Base-by-base conservation (phyloP, 1,140 invertebrate species). In the Lasioglossum baleicum region DNA sequence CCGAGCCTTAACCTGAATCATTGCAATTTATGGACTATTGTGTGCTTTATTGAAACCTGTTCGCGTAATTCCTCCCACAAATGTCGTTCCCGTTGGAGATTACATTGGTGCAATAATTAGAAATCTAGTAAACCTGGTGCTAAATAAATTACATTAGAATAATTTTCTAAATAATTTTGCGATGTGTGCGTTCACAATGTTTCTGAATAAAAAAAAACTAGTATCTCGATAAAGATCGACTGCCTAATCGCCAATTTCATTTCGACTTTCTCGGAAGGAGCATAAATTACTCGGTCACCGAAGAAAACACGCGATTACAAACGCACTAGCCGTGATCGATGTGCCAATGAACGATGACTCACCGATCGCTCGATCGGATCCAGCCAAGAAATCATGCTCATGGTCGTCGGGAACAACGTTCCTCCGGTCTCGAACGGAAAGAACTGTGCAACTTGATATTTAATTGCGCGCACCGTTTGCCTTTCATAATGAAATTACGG, bases 271-370 rank as follows among this genome's bases (percentile, higher is more conserved):
- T 15, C 35, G 2, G 1, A 48, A 13, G 65, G 22, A 67, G 15
- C 11, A 48, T 26, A 20, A 8, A 58, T n/a, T 20, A 2, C 26
- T 26, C 26, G 26, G 26, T 26, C 26, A 26, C 31, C 22, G 7
- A 77, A n/a, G 31, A 71, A 22, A 60, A 69, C 0, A 26, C 53
- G 11, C 2, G 11, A 53, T 53, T 22, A 11, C 22, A 56, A 35
- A 48, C 20, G 8, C 2, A 42, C 22, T 58, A 8, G 2, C 13
- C 10, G 22, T 1, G 35, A 72, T 66, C 61, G 76, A 73, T 72
- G 63, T 73, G 42, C 77, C 77, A 66, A 53, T 8, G 70, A 74
- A 80, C 71, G 53, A 68, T 80, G 78, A 80, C 64, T 75, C 78
- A 80, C 56, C 42, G 51, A 61, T 13, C 53, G 71, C 44, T 75